A percentile compares a stretch with the other conserved stretches of the same genome.
These are phyloP conservation scores for Cephonodes hylas DNA, from an alignment of 2,888 invertebrate genomes.

Conservation along the genomic window DNA sequence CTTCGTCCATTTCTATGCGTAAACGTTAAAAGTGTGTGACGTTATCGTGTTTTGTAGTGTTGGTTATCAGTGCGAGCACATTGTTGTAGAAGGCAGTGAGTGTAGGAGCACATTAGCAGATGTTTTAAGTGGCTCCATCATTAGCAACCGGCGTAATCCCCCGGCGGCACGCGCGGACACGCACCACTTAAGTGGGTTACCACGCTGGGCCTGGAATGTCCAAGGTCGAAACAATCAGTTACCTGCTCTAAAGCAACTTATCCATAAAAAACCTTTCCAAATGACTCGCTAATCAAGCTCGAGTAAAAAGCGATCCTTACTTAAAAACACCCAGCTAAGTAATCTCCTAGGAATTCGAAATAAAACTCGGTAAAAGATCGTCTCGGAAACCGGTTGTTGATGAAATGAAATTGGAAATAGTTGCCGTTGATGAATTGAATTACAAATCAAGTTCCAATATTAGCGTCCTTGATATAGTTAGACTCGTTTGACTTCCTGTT, in stretches of 20 bases:
- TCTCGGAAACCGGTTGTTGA: conserved; percentile 28
- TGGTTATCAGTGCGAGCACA: neutral
- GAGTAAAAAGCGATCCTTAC: neutral
- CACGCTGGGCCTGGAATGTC: conserved; percentile 54
- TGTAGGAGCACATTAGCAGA: conserved; percentile 38
- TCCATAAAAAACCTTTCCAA: conserved; percentile 5
- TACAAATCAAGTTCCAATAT: conserved; percentile 58
- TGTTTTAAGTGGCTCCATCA: conserved; percentile 51
- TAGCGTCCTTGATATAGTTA: conserved; percentile 71
- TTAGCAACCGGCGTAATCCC: conserved; percentile 58
- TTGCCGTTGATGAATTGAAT: conserved; percentile 35
- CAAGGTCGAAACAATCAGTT: conserved; percentile 58
- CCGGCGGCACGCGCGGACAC: conserved; percentile 62
- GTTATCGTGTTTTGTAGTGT: neutral
- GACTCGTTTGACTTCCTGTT: conserved; percentile 75
- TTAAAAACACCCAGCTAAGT: neutral
- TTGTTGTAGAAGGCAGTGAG: conserved; percentile 9
- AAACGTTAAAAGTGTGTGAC: neutral
- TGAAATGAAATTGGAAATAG: conserved; percentile 29
- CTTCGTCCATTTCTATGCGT: neutral
- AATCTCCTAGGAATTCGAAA: conserved; percentile 6
- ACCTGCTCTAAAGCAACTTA: conserved; percentile 26
- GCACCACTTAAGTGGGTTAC: conserved; percentile 66
- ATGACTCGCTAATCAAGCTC: neutral
- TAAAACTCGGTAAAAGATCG: conserved; percentile 6